Evolutionary conservation across 2,888 invertebrate genomes (phyloP), one percentile per base, ranked within the genome.

Genomic region (Odontocolon sp.): DNA sequence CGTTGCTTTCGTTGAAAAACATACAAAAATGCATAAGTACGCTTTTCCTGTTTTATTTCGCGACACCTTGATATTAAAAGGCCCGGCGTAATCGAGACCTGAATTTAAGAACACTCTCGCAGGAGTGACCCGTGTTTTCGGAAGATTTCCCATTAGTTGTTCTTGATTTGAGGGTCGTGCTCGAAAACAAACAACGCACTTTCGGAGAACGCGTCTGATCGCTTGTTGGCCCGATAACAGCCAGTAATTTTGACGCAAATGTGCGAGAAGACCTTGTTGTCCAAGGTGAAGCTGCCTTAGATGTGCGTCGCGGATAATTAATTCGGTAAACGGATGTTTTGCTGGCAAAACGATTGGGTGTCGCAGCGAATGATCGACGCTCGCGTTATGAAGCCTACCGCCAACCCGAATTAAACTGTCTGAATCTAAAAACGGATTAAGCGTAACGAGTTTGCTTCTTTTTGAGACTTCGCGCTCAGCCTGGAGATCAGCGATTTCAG

Each of bases 21-120:
- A 70, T 18, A 47, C 38, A 36, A 59, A 69, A 0, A 59, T 5
- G 26, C 40, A 38, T 11, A 42, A 8, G 9, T 68, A 68, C 0
- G 68, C 54, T 23, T 68, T 68, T 5, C 9, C 56, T 0, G 21
- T 42, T 23, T 56, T 68, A 31, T 69, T 69, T 47, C 69, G 40
- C 3, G 40, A 47, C 9, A 56, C 9, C 33, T 64, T 52, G 3
- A 68, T 64, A 11, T 26, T 50, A 31, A 56, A 61, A 16, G 67
- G 66, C 0, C 67, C 73, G 8, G 72, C 77, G 23, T 66, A 75
- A 47, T 80, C 80, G 0, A 75, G 21, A 6, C 69, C 63, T 1
- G 28, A 42, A 4, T 40, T 45, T 2, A 31, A 11, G 26, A 69
- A 69, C 9, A 38, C 28, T 40, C 59, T 26, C 5, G 69, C 26